A percentile compares a stretch with the other conserved stretches of the same genome.
phyloP scores from a whole-genome alignment of 2,888 invertebrate genomes.

The Tenodera sinensis region DNA sequence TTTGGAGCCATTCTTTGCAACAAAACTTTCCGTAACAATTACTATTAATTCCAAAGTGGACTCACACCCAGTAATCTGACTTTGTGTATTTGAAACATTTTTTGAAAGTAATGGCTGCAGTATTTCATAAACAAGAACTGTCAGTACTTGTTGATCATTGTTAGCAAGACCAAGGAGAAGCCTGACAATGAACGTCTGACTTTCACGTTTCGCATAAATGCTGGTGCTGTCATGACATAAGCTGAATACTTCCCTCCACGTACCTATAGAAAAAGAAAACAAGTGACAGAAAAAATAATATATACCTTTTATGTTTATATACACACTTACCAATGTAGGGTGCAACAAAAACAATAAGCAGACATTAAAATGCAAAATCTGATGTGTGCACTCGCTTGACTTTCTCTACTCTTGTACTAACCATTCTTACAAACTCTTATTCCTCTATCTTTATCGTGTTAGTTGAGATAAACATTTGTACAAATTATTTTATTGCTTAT shows the following conservation, averaged over 20 bases:
- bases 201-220: slow-evolving; percentile 65
- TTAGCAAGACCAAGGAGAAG: slow-evolving; percentile 56
- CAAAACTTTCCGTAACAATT: slow-evolving; percentile 47
- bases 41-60: slow-evolving; percentile 43
- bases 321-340: too few species aligned
- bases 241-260: slow-evolving; percentile 63
- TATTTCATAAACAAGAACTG: neutral
- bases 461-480: too few species aligned
- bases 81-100: slow-evolving; percentile 30
- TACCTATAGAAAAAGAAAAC: slow-evolving; percentile 41
- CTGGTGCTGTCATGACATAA: slow-evolving; percentile 64
- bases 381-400: too few species aligned
- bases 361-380: too few species aligned
- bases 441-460: too few species aligned
- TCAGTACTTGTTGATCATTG: slow-evolving; percentile 42
- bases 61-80: slow-evolving; percentile 36
- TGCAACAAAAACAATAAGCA: too few species aligned
- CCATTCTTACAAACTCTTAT: too few species aligned
- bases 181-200: slow-evolving; percentile 58
- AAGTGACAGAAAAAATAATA: slow-evolving; percentile 39
- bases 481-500: too few species aligned
- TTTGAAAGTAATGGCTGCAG: slow-evolving; percentile 48
- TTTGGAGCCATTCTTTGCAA: neutral
- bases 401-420: too few species aligned
- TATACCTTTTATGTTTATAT: too few species aligned